These are phyloP conservation scores for Gymnoscopelus microlampas DNA, from an alignment of 2,797 vertebrate genomes.

Conservation along the genomic window DNA sequence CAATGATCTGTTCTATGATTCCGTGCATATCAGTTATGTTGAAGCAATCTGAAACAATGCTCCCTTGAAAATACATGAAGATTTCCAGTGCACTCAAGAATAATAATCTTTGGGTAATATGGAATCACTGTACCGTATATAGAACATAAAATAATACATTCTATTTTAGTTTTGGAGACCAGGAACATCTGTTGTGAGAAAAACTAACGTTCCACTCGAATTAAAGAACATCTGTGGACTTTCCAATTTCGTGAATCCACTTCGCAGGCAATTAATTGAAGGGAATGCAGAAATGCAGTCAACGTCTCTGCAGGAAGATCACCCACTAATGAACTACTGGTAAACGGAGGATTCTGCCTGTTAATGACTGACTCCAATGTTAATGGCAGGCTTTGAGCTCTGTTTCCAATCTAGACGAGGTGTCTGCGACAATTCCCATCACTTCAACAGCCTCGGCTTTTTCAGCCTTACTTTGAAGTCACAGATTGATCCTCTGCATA, in stretches of 20 bases:
- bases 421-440: conserved; percentile 66
- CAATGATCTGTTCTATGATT: background rate
- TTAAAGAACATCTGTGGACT: conserved; percentile 68
- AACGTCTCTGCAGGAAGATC: conserved; percentile 61
- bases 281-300: conserved; percentile 58
- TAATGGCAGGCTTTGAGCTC: conserved; percentile 34
- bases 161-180: conserved; percentile 54
- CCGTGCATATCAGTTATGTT: conserved; percentile 13
- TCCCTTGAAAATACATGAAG: conserved; percentile 28
- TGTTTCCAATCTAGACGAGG: conserved; percentile 48
- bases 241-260: conserved; percentile 67
- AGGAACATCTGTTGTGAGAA: conserved; percentile 66
- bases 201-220: conserved; percentile 60
- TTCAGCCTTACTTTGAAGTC: conserved; percentile 50
- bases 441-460: conserved; percentile 62
- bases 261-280: conserved; percentile 67
- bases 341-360: conserved; percentile 66
- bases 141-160: conserved; percentile 28
- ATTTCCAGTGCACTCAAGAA: conserved; percentile 14
- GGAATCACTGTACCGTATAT: conserved; percentile 25
- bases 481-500: conserved; percentile 61
- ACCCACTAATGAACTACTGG: conserved; percentile 68
- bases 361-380: conserved; percentile 66
- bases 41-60: conserved; percentile 14
- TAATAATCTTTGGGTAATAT: conserved; percentile 26